phyloP scores from a whole-genome alignment of 2,113 vertebrate genomes.

The Campylomormyrus numenius region DNA sequence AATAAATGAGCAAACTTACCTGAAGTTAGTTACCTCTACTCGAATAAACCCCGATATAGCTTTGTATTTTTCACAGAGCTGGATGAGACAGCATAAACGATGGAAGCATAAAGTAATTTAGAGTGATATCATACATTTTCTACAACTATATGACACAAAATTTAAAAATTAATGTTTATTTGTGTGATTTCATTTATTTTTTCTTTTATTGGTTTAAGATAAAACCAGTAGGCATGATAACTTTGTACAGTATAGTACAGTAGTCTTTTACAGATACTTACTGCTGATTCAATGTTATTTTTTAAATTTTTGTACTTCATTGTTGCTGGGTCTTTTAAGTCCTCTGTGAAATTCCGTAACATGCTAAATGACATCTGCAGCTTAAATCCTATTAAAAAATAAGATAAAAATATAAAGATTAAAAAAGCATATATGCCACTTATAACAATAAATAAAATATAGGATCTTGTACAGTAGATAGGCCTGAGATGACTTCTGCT shows the following conservation, averaged over 20 bases:
- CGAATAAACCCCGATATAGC: background rate
- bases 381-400: background rate
- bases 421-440: background rate
- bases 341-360: background rate
- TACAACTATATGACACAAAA: background rate
- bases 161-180: background rate
- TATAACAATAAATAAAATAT: background rate
- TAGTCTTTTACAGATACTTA: background rate
- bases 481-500: background rate
- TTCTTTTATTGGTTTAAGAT: background rate
- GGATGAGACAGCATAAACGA: background rate
- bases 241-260: background rate
- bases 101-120: background rate
- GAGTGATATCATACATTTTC: background rate
- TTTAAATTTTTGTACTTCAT: background rate
- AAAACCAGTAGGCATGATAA: background rate
- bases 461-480: background rate
- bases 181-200: background rate
- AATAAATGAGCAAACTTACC: background rate
- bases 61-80: background rate
- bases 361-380: constrained; percentile 4
- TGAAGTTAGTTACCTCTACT: background rate
- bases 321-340: background rate
- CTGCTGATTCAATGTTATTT: background rate
- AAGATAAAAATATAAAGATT: background rate